These are phyloP conservation scores for Thalassaphorura encarpata DNA, from an alignment of 1,140 invertebrate genomes.

Conservation along the genomic window DNA sequence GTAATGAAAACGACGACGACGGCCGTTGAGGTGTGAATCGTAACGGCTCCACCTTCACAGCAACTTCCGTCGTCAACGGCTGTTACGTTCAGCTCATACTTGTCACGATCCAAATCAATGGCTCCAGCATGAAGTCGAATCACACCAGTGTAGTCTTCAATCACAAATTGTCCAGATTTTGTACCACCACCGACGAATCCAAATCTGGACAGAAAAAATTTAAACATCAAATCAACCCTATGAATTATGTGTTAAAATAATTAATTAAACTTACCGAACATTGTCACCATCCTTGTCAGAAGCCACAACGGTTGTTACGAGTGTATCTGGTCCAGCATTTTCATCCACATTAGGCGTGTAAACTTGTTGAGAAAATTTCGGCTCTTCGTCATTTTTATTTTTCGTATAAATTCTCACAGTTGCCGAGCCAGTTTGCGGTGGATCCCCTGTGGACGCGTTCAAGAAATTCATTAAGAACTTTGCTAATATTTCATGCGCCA, in stretches of 20 bases:
- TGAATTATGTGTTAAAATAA: not conserved
- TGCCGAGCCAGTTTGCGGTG: conserved; percentile 78
- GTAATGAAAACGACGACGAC: conserved; percentile 93
- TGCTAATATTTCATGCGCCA: no score
- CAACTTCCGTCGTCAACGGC: conserved; percentile 88
- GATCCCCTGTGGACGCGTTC: conserved; percentile 61
- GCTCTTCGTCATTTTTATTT: conserved; percentile 92
- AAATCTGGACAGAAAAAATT: conserved; percentile 43
- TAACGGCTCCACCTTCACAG: conserved; percentile 71
- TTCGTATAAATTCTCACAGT: conserved; percentile 89
- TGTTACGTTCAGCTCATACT: conserved; percentile 88
- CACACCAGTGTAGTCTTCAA: conserved; percentile 89
- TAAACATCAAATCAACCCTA: not conserved
- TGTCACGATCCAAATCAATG: conserved; percentile 57
- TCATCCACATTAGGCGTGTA: conserved; percentile 94
- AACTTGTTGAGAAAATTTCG: conserved; percentile 90
- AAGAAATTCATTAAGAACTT: no score
- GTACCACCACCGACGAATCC: conserved; percentile 85
- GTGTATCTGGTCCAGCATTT: conserved; percentile 84
- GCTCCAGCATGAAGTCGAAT: conserved; percentile 75
- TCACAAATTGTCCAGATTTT: conserved; percentile 82
- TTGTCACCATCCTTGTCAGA: conserved; percentile 93
- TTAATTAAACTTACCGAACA: conserved; percentile 47
- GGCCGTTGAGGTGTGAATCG: conserved; percentile 84
- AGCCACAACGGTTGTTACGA: conserved; percentile 87